Evolutionary conservation across 2,797 vertebrate genomes (phyloP), one percentile per base, ranked within the genome.

Genomic region (Rallus crepitans): DNA sequence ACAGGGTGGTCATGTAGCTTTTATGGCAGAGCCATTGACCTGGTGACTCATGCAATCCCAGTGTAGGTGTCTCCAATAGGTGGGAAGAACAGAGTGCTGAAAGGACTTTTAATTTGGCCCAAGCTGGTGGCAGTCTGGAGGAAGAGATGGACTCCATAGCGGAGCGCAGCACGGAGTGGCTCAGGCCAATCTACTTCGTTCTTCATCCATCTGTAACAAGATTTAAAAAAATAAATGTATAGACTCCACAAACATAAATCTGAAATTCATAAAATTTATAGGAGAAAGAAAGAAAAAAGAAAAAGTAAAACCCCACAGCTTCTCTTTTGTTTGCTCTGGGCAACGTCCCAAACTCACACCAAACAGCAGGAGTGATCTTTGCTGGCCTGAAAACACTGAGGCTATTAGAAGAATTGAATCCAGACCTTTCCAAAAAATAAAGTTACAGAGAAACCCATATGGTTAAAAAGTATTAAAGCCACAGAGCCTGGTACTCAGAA

Each of bases 241-340:
- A 78, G 63, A 61, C 42, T 64, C 61, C 86, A 71, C 31, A 40
- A 9, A 66, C 37, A 85, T 87, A 82, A 94, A 91, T 84, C 64
- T 87, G 69, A 87, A 94, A 93, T 82, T 56, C 1, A 0, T 90
- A 89, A 72, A 60, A 75, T 93, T 87, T 88, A 64, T 80, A 55
- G 66, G 50, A 77, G 35, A 40, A 59, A 27, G 16, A 66, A 78
- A 77, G 4, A 20, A 48, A 72, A 78, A 64, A 23, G 6, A 9
- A 75, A 64, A 87, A 87, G 18, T 11, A 96, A 94, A 89, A 33
- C 7, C 18, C 57, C 84, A 88, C 31, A 39, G 76, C 66, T 88
- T 61, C 48, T 92, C 86, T 91, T 92, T 92, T 93, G 87, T 93
- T 91, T 94, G 55, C 94, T 85, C 88, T 93, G 91, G 97, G 91